These are phyloP conservation scores for Herpetotheres cachinnans DNA, from an alignment of 2,113 vertebrate genomes.

Conservation along the genomic window DNA sequence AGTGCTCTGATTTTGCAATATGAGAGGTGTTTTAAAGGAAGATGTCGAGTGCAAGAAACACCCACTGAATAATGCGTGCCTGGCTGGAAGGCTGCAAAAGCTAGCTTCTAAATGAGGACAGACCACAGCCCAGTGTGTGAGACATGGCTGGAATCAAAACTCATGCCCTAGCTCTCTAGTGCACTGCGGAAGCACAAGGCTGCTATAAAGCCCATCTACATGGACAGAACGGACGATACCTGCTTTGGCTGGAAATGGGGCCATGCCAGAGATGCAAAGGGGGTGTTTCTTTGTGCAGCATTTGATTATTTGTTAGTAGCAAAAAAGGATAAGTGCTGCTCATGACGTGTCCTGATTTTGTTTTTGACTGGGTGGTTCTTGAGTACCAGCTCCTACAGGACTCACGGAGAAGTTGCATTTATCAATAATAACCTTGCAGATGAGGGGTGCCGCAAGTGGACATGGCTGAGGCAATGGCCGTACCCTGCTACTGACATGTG, in stretches of 20 bases:
- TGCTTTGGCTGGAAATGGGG: neutral
- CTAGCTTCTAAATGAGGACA: neutral
- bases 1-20: neutral
- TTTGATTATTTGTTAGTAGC: neutral
- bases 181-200: neutral
- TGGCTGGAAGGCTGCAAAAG: neutral
- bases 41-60: neutral
- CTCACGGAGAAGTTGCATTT: neutral
- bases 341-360: neutral
- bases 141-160: neutral
- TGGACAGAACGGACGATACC: neutral
- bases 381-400: neutral
- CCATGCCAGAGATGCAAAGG: too few relatives aligned
- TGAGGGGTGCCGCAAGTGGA: neutral
- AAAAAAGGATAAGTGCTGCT: neutral
- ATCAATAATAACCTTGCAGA: neutral
- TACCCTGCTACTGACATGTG: fast-evolving
- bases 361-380: neutral
- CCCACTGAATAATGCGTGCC: neutral
- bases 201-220: neutral
- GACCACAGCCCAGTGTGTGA: neutral
- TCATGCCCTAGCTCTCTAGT: too few relatives aligned
- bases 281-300: neutral
- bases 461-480: neutral
- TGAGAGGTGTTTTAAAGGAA: neutral